Evolutionary conservation across 2,888 invertebrate species (phyloP).

Genomic region (Sarcophaga rosellei): DNA sequence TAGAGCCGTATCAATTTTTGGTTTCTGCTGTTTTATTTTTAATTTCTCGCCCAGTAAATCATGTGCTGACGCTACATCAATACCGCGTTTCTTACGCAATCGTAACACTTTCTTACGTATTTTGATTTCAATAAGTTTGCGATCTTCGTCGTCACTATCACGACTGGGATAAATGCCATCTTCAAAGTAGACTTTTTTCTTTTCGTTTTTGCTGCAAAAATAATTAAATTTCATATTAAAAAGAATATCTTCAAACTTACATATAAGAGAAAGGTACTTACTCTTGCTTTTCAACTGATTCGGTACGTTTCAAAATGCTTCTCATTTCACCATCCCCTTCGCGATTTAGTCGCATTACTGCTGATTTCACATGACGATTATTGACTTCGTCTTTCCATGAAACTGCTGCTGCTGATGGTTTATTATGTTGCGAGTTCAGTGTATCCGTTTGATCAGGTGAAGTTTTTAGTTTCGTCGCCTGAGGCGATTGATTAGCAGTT

Average conservation of each 20-base stretch:
- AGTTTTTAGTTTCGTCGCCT: constrained; percentile 47
- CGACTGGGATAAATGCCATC: constrained; percentile 77
- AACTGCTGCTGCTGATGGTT: constrained; percentile 42
- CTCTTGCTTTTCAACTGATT: constrained; percentile 67
- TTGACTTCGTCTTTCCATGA: constrained; percentile 75
- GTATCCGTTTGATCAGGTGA: constrained; percentile 30
- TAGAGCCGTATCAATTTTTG: constrained; percentile 72
- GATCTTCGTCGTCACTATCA: constrained; percentile 79
- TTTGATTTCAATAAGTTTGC: constrained; percentile 72
- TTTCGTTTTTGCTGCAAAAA: constrained; percentile 72
- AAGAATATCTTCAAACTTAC: constrained; percentile 9
- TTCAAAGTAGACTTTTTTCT: constrained; percentile 78
- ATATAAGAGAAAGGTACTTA: constrained; percentile 67
- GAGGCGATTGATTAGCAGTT: constrained; percentile 32
- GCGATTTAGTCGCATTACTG: constrained; percentile 72
- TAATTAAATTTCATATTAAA: background rate
- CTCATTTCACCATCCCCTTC: constrained; percentile 70
- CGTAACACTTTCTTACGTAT: constrained; percentile 73
- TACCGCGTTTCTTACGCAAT: constrained; percentile 72
- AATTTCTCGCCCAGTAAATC: constrained; percentile 61
- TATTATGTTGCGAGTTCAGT: constrained; percentile 56
- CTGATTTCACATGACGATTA: constrained; percentile 72
- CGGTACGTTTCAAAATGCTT: constrained; percentile 71
- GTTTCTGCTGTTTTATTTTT: constrained; percentile 68
- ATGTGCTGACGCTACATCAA: constrained; percentile 57